These are phyloP conservation scores for Oenanthe melanoleuca DNA, from an alignment of 2,113 vertebrate species.

Conservation along the genomic window DNA sequence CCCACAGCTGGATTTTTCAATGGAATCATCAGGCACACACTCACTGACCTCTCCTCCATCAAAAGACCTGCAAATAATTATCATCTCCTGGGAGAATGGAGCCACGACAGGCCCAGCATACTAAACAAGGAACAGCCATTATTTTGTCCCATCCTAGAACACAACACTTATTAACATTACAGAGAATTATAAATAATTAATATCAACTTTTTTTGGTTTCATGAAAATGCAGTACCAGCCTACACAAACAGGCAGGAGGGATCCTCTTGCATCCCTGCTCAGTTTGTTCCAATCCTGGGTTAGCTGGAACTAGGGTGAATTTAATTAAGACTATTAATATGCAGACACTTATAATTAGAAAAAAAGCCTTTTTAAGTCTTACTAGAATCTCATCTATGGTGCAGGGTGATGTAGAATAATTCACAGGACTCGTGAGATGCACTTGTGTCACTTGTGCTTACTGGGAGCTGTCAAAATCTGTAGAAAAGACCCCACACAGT, in stretches of 20 bases:
- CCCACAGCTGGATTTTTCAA: constrained; percentile 1
- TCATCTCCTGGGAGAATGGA: background rate
- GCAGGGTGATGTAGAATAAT: background rate
- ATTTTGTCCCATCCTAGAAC: background rate
- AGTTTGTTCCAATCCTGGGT: background rate
- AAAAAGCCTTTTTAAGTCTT: background rate
- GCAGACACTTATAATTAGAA: background rate
- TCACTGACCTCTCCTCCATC: background rate
- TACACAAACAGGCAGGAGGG: background rate
- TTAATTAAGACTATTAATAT: constrained; percentile 52
- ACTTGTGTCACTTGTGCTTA: background rate
- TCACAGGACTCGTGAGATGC: background rate
- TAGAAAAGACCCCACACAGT: background rate
- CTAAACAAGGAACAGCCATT: background rate
- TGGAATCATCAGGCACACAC: background rate
- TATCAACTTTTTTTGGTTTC: background rate
- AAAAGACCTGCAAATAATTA: background rate
- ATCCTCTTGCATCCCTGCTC: background rate
- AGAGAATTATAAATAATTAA: background rate
- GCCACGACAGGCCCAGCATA: background rate
- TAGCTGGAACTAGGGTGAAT: constrained; percentile 20
- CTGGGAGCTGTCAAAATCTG: background rate
- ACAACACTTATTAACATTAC: background rate
- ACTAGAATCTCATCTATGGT: background rate
- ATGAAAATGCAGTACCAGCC: background rate